These are phyloP conservation scores for Pissodes strobi DNA, from an alignment of 1,140 invertebrate species.

Conservation along the genomic window DNA sequence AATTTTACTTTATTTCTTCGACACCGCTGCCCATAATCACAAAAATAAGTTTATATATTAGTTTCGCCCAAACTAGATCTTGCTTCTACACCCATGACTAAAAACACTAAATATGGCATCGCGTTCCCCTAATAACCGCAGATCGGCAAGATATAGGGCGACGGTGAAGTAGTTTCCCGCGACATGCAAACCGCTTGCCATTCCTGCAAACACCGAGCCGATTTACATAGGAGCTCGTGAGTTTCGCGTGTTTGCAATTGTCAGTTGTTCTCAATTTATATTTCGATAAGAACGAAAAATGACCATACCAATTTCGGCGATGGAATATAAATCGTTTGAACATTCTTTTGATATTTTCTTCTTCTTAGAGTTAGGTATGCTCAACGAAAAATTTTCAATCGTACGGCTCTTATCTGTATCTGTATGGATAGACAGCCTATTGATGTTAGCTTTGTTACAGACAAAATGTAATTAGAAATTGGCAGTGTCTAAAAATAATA, in stretches of 20 bases:
- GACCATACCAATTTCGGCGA: background rate
- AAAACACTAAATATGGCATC: constrained; percentile 18
- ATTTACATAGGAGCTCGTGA: constrained; percentile 14
- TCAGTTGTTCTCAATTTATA: constrained; percentile 27
- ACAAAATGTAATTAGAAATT: too few species aligned
- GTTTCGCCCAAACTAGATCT: background rate
- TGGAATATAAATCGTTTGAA: too few species aligned
- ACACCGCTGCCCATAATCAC: too few species aligned
- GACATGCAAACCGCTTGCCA: constrained; percentile 25
- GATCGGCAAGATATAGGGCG: constrained; percentile 9
- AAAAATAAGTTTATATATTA: too few species aligned
- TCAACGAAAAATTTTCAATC: too few species aligned
- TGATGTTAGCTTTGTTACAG: too few species aligned
- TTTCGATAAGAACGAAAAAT: constrained; percentile 20
- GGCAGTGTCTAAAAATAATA: too few species aligned
- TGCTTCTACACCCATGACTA: background rate
- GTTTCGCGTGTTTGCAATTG: constrained; percentile 21
- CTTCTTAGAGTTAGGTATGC: too few species aligned
- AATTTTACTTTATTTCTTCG: too few species aligned
- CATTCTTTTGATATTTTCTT: too few species aligned
- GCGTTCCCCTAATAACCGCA: constrained; percentile 24
- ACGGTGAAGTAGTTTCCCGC: background rate
- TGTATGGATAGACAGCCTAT: too few species aligned
- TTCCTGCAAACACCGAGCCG: constrained; percentile 18
- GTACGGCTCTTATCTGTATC: too few species aligned